Base-by-base conservation (phyloP, 2,888 invertebrate genomes). In the Heliconius charithonia region DNA sequence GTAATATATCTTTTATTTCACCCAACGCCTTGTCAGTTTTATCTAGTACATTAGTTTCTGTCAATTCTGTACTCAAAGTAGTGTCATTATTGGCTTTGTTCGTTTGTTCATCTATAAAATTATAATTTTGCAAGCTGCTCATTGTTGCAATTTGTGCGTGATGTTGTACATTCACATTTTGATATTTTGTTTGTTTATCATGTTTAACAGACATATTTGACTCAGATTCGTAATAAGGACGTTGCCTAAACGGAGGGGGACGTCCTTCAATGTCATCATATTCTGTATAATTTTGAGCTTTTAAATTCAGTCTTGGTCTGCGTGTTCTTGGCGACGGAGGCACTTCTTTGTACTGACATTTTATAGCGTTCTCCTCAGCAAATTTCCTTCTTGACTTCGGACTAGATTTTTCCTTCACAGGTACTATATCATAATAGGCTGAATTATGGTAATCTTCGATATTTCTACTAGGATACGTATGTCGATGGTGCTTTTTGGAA, bases 1-100 rank as follows among this genome's bases (percentile, higher is more conserved):
- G 92, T 19, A 94, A 85, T 73, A 94, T 91, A 77, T 92, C 89
- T 86, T 94, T 94, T 74, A 94, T 94, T 91, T 94, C 94, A 79
- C 85, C 87, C n/a, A 94, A 84, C 3, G 93, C 89, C 86, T 90
- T 91, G 77, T 93, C 93, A 9, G 93, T 92, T 87, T 90, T 92
- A 69, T 92, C 90, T 56, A n/a, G n/a, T n/a, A 79, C 82, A 62
- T 85, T 85, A 45, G 83, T 80, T 62, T 88, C 87, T 0, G 86
- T 87, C 69, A 89, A 88, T 81, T 89, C 89, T 12, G 88, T 88
- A 78, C 90, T 90, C n/a, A 89, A 79, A 19, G 86, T 81, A 29
- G 85, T 86, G 73, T 91, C 88, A 74, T 86, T 83, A 56, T 83
- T 80, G 56, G 77, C 73, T 62, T 76, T 71, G 78, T 86, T 84